Evolutionary conservation across 92 coral and sea anemone species (phyloP), one percentile per base, ranked within the genome.

Genomic region (Palythoa caribaeorum): DNA sequence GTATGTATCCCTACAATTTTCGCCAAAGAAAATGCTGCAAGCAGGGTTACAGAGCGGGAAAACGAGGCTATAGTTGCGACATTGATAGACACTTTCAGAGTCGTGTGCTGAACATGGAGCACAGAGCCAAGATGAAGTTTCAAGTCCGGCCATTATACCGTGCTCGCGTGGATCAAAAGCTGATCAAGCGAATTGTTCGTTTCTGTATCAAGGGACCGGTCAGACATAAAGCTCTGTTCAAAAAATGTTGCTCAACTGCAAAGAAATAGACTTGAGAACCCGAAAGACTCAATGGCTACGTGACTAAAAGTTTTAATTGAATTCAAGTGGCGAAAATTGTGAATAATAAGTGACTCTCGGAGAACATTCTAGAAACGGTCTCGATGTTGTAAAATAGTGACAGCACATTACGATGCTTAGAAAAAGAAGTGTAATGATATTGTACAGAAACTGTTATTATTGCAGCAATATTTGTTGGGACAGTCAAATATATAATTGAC

Each of bases 81-180:
- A 48, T 78, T n/a, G 85, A 85, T 62, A 47, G 66, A 2, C 59
- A 19, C 54, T 92, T 77, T 87, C 60, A 62, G n/a, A 73, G 79
- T 2, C 87, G 90, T 9, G 90, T 88, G 28, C 73, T 83, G 36
- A 92, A 92, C 86, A 92, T 92, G 94, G 90, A 84, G 17, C 94
- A 92, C 40, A 83, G 68, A 14, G 87, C 76, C 71, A 89, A 69
- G 81, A 87, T 83, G 84, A 73, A 55, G 72, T 92, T 92, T 48
- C 94, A 92, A 20, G 39, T 51, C 3, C 6, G n/a, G 4, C 74
- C 70, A 37, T 84, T 81, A 62, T 48, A 81, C 12, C 6, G n/a
- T 81, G 28, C 28, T 28, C 28, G 28, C 28, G 76, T 39, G 40
- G 86, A 81, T 48, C 55, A 62, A 52, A 81, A 81, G 19, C 47